phyloP scores from a whole-genome alignment of 2,888 invertebrate species.

The Tetragnatha montana region DNA sequence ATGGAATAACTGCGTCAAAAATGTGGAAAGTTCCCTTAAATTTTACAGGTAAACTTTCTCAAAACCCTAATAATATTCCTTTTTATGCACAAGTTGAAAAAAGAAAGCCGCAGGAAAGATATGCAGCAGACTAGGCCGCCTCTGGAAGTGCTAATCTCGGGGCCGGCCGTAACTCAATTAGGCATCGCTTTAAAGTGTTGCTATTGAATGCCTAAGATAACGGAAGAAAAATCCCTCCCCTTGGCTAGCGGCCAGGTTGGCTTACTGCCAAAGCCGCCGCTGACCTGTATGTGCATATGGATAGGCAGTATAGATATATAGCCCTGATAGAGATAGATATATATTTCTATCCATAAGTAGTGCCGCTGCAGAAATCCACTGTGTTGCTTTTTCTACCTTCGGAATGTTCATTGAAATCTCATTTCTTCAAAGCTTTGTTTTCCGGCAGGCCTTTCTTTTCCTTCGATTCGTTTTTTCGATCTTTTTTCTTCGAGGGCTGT shows the following conservation, averaged over 20 bases:
- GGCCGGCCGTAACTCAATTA: slow-evolving; percentile 53
- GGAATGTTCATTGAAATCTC: slow-evolving; percentile 66
- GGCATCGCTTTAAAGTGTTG: slow-evolving; percentile 66
- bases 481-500: background rate
- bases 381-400: slow-evolving; percentile 66
- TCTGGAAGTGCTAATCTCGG: background rate
- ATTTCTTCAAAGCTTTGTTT: slow-evolving; percentile 68
- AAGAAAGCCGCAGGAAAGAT: no score
- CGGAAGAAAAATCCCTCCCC: slow-evolving; percentile 23
- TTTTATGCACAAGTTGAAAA: no score
- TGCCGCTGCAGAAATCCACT: slow-evolving; percentile 51
- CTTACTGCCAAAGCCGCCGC: slow-evolving; percentile 54
- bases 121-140: no score
- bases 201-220: slow-evolving; percentile 64
- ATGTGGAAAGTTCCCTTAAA: background rate
- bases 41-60: background rate
- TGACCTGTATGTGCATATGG: slow-evolving; percentile 68
- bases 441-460: slow-evolving; percentile 28
- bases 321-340: slow-evolving; percentile 19
- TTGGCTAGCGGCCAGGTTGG: slow-evolving; percentile 67
- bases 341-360: slow-evolving; percentile 51
- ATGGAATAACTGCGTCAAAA: background rate
- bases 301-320: slow-evolving; percentile 24
- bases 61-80: background rate
- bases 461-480: slow-evolving; percentile 21